Evolutionary conservation across 2,888 invertebrate species (phyloP).

Genomic region (Trichopoda pennipes): DNA sequence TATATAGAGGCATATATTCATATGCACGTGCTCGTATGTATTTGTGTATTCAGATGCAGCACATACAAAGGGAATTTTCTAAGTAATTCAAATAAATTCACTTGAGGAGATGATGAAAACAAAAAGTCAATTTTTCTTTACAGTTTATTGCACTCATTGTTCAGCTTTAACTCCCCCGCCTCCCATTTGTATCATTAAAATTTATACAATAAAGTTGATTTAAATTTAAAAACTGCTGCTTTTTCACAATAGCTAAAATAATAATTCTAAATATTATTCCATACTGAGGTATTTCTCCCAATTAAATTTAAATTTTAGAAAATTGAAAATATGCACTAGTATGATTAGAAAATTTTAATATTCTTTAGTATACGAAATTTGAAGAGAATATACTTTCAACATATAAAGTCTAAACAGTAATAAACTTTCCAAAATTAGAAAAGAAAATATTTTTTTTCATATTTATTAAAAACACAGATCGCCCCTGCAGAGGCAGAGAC

Average conservation of each 20-base stretch:
- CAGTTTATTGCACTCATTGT: slow-evolving; percentile 65
- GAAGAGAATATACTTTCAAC: too few species aligned
- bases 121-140: slow-evolving; percentile 59
- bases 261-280: neutral
- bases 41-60: neutral
- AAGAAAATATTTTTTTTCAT: too few species aligned
- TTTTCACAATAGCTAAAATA: slow-evolving; percentile 20
- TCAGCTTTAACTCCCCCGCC: neutral
- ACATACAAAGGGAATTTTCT: slow-evolving; percentile 45
- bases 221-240: slow-evolving; percentile 41
- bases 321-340: neutral
- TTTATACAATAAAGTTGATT: slow-evolving; percentile 42
- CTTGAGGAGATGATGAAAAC: slow-evolving; percentile 40
- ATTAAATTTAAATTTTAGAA: neutral
- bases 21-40: too few species aligned
- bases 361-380: slow-evolving; percentile 1
- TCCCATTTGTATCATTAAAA: neutral
- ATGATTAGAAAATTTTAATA: slow-evolving; percentile 20
- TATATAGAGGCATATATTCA: slow-evolving; percentile 19
- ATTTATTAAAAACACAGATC: too few species aligned
- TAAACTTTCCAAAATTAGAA: too few species aligned
- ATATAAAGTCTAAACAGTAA: too few species aligned
- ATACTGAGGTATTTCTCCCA: neutral
- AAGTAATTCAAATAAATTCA: slow-evolving; percentile 57
- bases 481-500: too few species aligned